Evolutionary conservation across 2,113 vertebrate species (phyloP).

Genomic region (Macaca nemestrina): DNA sequence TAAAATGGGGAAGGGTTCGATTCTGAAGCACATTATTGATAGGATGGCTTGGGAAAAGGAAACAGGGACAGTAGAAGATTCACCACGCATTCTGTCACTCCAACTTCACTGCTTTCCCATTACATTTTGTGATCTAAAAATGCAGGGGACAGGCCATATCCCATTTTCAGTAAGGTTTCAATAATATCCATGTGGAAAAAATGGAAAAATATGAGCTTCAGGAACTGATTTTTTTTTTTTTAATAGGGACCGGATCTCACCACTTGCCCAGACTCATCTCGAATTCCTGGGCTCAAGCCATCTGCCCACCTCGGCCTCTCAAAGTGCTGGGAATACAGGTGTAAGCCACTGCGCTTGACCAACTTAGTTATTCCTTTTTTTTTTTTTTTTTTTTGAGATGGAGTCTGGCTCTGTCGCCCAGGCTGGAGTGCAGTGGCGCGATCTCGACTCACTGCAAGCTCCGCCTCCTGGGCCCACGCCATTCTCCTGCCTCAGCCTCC

Average conservation of each 20-base stretch:
- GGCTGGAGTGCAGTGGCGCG: too few species aligned
- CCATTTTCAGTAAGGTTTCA: conserved; percentile 21
- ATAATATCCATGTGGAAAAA: background rate
- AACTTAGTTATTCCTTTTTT: background rate
- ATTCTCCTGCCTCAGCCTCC: too few species aligned
- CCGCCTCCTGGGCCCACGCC: too few species aligned
- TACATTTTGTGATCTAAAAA: conserved; percentile 41
- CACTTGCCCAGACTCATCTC: background rate
- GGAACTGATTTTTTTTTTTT: background rate
- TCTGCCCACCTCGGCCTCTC: background rate
- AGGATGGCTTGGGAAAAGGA: background rate
- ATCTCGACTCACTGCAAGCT: too few species aligned
- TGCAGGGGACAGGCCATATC: background rate
- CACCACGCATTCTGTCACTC: background rate
- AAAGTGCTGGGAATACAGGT: background rate
- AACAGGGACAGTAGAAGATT: conserved; percentile 3
- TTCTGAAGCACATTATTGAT: conserved; percentile 17
- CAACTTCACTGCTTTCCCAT: background rate
- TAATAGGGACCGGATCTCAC: background rate
- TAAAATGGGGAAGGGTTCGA: background rate
- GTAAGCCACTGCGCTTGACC: accelerated
- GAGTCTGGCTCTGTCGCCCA: too few species aligned
- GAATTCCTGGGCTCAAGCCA: background rate
- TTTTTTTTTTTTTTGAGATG: too few species aligned
- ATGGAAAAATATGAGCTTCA: background rate